phyloP scores from a whole-genome alignment of 2,797 vertebrate species.

The Hozukius guyotensis region DNA sequence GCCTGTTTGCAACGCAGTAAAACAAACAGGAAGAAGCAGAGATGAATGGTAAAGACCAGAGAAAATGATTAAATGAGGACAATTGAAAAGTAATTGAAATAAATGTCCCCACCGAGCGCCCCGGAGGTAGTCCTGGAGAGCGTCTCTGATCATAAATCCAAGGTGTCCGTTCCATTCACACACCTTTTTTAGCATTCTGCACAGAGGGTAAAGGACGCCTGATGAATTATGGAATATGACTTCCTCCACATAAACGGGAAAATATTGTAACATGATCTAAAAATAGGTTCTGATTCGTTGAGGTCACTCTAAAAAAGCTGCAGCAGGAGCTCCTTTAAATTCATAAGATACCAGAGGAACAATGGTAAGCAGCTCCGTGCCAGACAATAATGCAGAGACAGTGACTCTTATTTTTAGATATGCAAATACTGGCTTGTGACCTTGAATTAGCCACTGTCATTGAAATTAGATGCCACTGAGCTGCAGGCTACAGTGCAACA shows the following conservation, averaged over 20 bases:
- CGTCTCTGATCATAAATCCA: slow-evolving; percentile 89
- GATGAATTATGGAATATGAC: slow-evolving; percentile 59
- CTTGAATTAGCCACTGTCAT: slow-evolving; percentile 75
- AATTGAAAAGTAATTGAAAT: slow-evolving; percentile 46
- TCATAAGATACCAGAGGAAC: slow-evolving; percentile 46
- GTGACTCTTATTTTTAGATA: slow-evolving; percentile 75
- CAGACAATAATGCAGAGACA: slow-evolving; percentile 44
- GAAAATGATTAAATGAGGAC: slow-evolving; percentile 42
- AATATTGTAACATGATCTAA: slow-evolving; percentile 53
- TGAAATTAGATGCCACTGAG: slow-evolving; percentile 66
- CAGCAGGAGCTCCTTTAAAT: slow-evolving; percentile 53
- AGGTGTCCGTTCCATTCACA: slow-evolving; percentile 92
- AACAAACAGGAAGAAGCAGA: neutral
- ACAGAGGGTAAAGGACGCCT: slow-evolving; percentile 35
- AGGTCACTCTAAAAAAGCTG: slow-evolving; percentile 52
- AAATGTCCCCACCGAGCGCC: slow-evolving; percentile 84
- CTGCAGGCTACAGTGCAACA: slow-evolving; percentile 67
- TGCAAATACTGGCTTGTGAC: slow-evolving; percentile 72
- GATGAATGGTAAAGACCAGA: neutral
- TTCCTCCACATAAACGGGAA: slow-evolving; percentile 40
- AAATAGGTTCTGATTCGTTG: slow-evolving; percentile 51
- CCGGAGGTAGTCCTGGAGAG: slow-evolving; percentile 88
- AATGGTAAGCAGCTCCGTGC: slow-evolving; percentile 36
- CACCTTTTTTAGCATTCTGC: slow-evolving; percentile 89
- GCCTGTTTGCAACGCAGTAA: slow-evolving; percentile 74